Base-by-base conservation (phyloP, 92 coral and sea anemone genomes). In the Diadumene lineata region DNA sequence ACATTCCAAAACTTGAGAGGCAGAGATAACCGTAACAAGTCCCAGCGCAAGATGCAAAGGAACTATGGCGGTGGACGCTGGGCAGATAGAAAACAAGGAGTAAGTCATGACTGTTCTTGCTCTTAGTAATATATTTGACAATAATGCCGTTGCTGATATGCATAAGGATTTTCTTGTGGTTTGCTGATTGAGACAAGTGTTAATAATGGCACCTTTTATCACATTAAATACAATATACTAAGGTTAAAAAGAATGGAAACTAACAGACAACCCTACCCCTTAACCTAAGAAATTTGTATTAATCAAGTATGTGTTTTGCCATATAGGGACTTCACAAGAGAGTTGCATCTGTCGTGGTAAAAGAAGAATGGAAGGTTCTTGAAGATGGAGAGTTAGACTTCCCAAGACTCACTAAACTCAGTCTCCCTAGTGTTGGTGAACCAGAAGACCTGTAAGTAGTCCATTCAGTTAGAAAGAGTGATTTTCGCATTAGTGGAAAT, bases 351-450 rank as follows among this genome's bases (percentile, higher is more conserved):
- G 98, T 94, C 21, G 83, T 84, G 50, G 98, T 94, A 10, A 80
- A 92, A 31, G 98, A 94, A 57, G 98, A 94, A 60, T 94, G 98
- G 98, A 94, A 94, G 64, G 97, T 94, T 26, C 70, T 94, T 23
- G 98, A 94, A 34, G 97, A 91, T 60, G 97, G 97, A 63, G 98
- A 94, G 71, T 79, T 94, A 89, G 98, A 92, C 76, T 94, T 94
- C 78, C 98, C 97, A n/a, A 75, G 98, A 56, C 82, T 94, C 33
- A 46, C 94, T 34, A 94, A 94, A 67, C 82, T 94, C 25, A 94
- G 89, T 75, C 66, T 94, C 67, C 98, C 98, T 43, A 94, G 75
- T 73, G 78, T 94, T 7, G 96, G 81, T 22, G 96, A 86, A 19
- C 98, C 98, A 27, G 96, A 88, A 65, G 83, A 91, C 43, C 66